phyloP scores from a whole-genome alignment of 2,113 vertebrate genomes.

The Dolichallabes microphthalmus region DNA sequence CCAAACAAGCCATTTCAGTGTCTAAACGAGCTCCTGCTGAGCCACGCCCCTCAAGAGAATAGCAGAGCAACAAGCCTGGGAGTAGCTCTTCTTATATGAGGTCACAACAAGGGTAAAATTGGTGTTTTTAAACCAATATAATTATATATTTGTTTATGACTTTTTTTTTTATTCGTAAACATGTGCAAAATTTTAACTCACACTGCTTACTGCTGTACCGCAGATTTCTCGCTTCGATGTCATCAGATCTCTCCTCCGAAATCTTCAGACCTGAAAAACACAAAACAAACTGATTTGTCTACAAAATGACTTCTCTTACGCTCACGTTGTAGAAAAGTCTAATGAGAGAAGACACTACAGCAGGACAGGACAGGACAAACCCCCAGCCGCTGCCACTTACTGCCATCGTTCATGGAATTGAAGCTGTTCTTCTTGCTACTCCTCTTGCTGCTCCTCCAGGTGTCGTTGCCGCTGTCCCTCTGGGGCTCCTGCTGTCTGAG shows the following conservation, averaged over 20 bases:
- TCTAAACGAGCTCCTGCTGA: too few species aligned
- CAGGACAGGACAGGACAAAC: too few species aligned
- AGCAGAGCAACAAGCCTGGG: too few species aligned
- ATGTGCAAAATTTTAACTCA: conserved; percentile 54
- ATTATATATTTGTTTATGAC: too few species aligned
- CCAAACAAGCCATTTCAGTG: too few species aligned
- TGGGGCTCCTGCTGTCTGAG: conserved; percentile 65
- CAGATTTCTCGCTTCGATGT: conserved; percentile 86
- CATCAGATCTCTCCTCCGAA: conserved; percentile 84
- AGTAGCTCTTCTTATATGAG: too few species aligned
- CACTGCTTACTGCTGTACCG: conserved; percentile 79
- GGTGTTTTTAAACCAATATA: too few species aligned
- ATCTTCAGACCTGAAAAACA: conserved; percentile 77
- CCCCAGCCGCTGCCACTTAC: conserved; percentile 63
- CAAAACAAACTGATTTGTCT: neutral
- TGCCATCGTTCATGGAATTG: conserved; percentile 81
- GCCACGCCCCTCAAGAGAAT: too few species aligned
- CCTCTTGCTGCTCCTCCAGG: conserved; percentile 79
- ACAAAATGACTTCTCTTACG: too few species aligned
- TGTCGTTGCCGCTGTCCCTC: conserved; percentile 86
- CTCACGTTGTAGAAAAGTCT: neutral
- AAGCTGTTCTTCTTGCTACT: conserved; percentile 66
- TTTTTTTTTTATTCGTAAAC: too few species aligned
- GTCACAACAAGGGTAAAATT: too few species aligned
- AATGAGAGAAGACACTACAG: neutral